A percentile compares a stretch with the other conserved stretches of the same genome.
Evolutionary conservation across 35 echinoderm and acorn worm species (phyloP).

Genomic region (Patiria miniata): DNA sequence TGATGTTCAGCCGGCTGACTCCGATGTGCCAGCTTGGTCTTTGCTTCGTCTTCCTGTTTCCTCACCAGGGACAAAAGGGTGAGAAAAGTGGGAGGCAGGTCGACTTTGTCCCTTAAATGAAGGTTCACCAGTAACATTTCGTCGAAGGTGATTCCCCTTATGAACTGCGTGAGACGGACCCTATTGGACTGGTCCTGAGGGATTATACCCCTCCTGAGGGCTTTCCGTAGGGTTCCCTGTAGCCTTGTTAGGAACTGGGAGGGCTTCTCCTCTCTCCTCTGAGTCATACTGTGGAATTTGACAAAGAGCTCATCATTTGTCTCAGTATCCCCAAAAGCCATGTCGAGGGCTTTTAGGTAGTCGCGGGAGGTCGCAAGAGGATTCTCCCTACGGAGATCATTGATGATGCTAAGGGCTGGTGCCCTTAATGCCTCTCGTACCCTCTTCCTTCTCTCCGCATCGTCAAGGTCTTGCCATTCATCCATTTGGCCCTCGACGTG

Average conservation of each 20-base stretch:
- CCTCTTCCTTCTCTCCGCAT: slow-evolving; percentile 39
- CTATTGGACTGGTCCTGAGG: not conserved
- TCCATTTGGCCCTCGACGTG: slow-evolving; percentile 51
- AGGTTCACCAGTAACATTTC: slow-evolving; percentile 68
- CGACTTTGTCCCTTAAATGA: slow-evolving; percentile 44
- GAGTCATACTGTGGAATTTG: slow-evolving; percentile 36
- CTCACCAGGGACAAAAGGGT: slow-evolving; percentile 11
- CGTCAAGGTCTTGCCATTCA: slow-evolving; percentile 20
- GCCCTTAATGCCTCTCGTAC: slow-evolving; percentile 53
- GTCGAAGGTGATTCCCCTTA: slow-evolving; percentile 56
- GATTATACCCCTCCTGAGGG: slow-evolving; percentile 22
- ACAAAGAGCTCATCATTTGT: slow-evolving; percentile 53
- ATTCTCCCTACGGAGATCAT: slow-evolving; percentile 49
- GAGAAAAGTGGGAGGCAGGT: slow-evolving; percentile 45
- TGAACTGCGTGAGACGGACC: slow-evolving; percentile 38
- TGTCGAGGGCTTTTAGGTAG: slow-evolving; percentile 49
- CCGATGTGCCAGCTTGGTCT: not conserved
- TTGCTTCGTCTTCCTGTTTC: slow-evolving; percentile 49
- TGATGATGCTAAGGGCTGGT: slow-evolving; percentile 42
- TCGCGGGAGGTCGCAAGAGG: slow-evolving; percentile 44
- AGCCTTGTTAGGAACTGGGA: slow-evolving; percentile 25
- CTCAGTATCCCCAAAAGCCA: slow-evolving; percentile 47
- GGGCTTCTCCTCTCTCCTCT: slow-evolving; percentile 33
- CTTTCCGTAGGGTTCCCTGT: slow-evolving; percentile 31
- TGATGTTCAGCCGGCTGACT: not conserved